Percentiles rank a stretch among this genome's conserved stretches.
phyloP scores from a whole-genome alignment of 2,888 invertebrate genomes.

The Allacma fusca region DNA sequence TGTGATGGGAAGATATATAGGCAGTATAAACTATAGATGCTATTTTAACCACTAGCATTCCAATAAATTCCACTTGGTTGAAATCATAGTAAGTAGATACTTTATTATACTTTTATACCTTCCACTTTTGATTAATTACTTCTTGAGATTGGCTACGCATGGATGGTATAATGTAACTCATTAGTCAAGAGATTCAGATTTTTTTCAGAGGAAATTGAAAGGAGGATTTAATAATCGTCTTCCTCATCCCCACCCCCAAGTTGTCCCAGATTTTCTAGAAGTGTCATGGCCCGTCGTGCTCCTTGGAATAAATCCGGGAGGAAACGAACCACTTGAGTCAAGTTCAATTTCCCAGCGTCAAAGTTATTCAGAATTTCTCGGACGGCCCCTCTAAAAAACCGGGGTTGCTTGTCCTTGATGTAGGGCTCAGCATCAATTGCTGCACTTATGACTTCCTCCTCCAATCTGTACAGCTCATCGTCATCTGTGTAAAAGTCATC shows the following conservation, averaged over 20 bases:
- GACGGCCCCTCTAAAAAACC: slow-evolving; percentile 47
- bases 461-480: slow-evolving; percentile 53
- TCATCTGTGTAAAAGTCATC: not conserved
- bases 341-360: slow-evolving; percentile 47
- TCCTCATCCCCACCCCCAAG: slow-evolving; percentile 4
- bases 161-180: too few species aligned
- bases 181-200: too few species aligned
- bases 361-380: slow-evolving; percentile 50
- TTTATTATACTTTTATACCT: too few species aligned
- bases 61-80: too few species aligned
- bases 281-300: slow-evolving; percentile 55
- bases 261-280: slow-evolving; percentile 57
- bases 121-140: too few species aligned
- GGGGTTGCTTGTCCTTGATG: slow-evolving; percentile 50
- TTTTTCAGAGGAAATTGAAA: too few species aligned
- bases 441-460: slow-evolving; percentile 49
- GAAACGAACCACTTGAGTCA: slow-evolving; percentile 54
- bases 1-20: too few species aligned
- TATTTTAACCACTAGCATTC: too few species aligned
- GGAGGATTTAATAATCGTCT: too few species aligned
- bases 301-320: slow-evolving; percentile 60
- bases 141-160: too few species aligned
- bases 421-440: slow-evolving; percentile 54
- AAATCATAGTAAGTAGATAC: too few species aligned
- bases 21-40: too few species aligned